A percentile compares a stretch with the other conserved stretches of the same genome.
Evolutionary conservation across 2,113 vertebrate genomes (phyloP).

Genomic region (Hoplias malabaricus): DNA sequence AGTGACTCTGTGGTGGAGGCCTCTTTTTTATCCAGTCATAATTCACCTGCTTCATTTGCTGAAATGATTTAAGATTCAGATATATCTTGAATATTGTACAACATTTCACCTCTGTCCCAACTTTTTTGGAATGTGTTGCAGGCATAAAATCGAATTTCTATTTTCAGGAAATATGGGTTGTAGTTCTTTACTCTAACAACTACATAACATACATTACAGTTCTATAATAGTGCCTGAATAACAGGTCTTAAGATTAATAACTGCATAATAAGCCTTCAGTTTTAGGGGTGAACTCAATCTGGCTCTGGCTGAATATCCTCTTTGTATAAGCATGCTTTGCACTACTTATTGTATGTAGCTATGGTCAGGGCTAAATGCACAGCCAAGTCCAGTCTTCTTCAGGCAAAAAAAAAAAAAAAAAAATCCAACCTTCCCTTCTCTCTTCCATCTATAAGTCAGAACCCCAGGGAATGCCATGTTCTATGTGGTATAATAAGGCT

Average conservation of each 20-base stretch:
- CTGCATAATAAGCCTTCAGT: not conserved
- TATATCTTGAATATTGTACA: too few relatives aligned
- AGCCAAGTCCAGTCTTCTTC: conserved; percentile 38
- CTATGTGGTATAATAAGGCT: conserved; percentile 75
- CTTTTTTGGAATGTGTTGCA: too few relatives aligned
- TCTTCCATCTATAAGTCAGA: conserved; percentile 64
- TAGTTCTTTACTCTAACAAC: too few relatives aligned
- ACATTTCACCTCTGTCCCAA: too few relatives aligned
- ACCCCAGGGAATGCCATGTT: conserved; percentile 66
- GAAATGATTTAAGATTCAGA: too few relatives aligned
- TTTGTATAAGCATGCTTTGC: not conserved
- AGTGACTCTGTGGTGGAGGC: too few relatives aligned
- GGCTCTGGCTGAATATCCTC: not conserved
- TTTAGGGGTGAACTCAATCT: not conserved
- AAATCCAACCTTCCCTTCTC: conserved; percentile 55
- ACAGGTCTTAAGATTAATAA: not conserved
- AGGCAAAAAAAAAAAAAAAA: conserved; percentile 60
- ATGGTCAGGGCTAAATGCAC: conserved; percentile 8
- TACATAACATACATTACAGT: not conserved
- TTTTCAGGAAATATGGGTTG: too few relatives aligned
- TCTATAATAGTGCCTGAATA: not conserved
- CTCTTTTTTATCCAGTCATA: too few relatives aligned
- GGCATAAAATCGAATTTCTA: too few relatives aligned
- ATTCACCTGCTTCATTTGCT: too few relatives aligned
- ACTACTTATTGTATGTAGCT: not conserved